Evolutionary conservation across 2,888 invertebrate genomes (phyloP).

Genomic region (Helleia helle): DNA sequence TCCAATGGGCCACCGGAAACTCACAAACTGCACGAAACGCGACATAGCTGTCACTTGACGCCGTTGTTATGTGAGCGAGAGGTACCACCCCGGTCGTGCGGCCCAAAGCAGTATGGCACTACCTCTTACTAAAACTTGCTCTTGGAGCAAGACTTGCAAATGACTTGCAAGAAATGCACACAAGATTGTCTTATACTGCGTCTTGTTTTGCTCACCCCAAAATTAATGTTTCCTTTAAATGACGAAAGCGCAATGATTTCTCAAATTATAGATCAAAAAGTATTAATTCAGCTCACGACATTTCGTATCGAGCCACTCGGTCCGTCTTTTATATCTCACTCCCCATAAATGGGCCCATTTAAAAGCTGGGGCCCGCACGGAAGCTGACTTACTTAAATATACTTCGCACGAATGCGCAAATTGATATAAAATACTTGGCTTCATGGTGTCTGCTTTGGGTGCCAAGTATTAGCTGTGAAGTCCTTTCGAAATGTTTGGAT

Average conservation of each 20-base stretch:
- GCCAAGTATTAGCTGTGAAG: conserved; percentile 21
- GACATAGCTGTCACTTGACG: no score
- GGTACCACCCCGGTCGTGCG: no score
- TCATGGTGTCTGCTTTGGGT: conserved; percentile 42
- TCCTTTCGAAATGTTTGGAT: background rate
- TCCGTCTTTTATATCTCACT: conserved; percentile 47
- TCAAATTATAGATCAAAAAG: conserved; percentile 18
- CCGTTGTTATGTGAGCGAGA: no score
- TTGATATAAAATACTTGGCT: conserved; percentile 66
- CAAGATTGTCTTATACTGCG: no score
- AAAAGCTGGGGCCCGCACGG: conserved; percentile 49
- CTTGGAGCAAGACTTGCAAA: no score
- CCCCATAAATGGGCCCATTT: conserved; percentile 57
- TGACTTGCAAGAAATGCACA: no score
- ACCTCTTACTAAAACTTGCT: no score
- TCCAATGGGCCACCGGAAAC: no score
- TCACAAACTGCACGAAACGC: no score
- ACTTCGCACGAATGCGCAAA: conserved; percentile 64
- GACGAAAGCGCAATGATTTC: conserved; percentile 10
- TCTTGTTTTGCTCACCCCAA: background rate
- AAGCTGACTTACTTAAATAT: conserved; percentile 56
- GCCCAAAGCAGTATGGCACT: no score
- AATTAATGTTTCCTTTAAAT: background rate
- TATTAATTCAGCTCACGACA: conserved; percentile 24
- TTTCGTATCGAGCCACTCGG: conserved; percentile 35